These are phyloP conservation scores for Conopomorpha cramerella DNA, from an alignment of 1,140 invertebrate species.

Conservation along the genomic window DNA sequence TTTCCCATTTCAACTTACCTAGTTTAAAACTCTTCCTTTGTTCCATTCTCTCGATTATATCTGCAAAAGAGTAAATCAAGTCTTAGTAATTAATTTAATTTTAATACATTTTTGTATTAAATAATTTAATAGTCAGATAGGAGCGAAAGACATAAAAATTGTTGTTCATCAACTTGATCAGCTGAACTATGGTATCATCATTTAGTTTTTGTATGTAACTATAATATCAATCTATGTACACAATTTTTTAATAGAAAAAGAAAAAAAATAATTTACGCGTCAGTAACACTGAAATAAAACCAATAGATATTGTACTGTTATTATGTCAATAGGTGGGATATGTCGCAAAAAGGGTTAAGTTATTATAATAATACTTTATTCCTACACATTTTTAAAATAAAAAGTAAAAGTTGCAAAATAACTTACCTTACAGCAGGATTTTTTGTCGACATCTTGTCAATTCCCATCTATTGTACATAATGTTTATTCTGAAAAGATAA, in stretches of 20 bases:
- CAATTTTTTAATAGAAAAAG: not conserved
- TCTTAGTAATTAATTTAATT: not conserved
- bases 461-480: too few species aligned
- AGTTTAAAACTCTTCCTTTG: too few species aligned
- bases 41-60: too few species aligned
- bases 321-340: not conserved
- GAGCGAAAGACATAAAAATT: not conserved
- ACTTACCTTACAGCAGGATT: not conserved
- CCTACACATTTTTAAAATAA: not conserved
- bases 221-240: not conserved
- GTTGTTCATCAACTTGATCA: not conserved
- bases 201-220: slow-evolving; percentile 4
- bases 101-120: not conserved
- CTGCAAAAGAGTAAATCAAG: not conserved
- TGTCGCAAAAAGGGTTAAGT: too few species aligned
- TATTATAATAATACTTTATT: not conserved
- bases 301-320: not conserved
- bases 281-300: not conserved
- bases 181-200: slow-evolving; percentile 6
- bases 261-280: not conserved
- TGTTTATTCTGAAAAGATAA: too few species aligned
- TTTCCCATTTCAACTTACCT: not conserved
- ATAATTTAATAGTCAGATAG: not conserved
- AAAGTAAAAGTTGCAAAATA: not conserved
- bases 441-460: too few species aligned